A percentile compares a stretch with the other conserved stretches of the same genome.
Evolutionary conservation across 92 coral and sea anemone species (phyloP).

Genomic region (Paramuricea clavata): DNA sequence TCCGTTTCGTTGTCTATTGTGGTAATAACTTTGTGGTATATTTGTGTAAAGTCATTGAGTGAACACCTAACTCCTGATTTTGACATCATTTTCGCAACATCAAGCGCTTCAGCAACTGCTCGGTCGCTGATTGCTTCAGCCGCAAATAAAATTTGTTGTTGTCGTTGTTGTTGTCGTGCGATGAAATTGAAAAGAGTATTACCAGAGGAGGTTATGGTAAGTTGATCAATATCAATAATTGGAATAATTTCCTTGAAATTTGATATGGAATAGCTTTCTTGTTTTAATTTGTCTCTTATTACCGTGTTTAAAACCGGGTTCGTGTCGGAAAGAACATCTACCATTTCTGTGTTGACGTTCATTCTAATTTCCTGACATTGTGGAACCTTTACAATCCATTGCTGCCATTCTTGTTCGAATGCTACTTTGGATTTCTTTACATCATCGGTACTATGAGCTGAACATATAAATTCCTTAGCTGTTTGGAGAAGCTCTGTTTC

Average conservation of each 20-base stretch:
- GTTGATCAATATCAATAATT: neutral
- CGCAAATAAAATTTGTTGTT: neutral
- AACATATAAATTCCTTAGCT: constrained; percentile 13
- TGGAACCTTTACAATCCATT: constrained; percentile 8
- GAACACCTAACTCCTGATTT: constrained; percentile 15
- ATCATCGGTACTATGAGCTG: constrained; percentile 16
- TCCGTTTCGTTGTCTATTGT: constrained; percentile 1
- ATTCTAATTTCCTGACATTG: neutral
- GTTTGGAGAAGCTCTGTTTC: constrained; percentile 15
- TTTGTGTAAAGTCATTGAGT: neutral
- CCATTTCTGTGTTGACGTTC: neutral
- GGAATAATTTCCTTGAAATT: neutral
- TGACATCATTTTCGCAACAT: neutral
- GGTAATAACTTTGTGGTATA: neutral
- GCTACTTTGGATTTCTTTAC: neutral
- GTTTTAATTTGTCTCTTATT: neutral
- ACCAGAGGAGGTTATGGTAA: neutral
- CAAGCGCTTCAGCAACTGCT: neutral
- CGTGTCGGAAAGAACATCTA: neutral
- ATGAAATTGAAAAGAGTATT: neutral
- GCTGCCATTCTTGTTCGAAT: constrained; percentile 17
- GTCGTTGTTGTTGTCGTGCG: neutral
- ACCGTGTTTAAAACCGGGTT: neutral
- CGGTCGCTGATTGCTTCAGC: neutral
- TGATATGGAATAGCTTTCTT: neutral